These are phyloP conservation scores for Prorops nasuta DNA, from an alignment of 1,140 invertebrate genomes.

Conservation along the genomic window DNA sequence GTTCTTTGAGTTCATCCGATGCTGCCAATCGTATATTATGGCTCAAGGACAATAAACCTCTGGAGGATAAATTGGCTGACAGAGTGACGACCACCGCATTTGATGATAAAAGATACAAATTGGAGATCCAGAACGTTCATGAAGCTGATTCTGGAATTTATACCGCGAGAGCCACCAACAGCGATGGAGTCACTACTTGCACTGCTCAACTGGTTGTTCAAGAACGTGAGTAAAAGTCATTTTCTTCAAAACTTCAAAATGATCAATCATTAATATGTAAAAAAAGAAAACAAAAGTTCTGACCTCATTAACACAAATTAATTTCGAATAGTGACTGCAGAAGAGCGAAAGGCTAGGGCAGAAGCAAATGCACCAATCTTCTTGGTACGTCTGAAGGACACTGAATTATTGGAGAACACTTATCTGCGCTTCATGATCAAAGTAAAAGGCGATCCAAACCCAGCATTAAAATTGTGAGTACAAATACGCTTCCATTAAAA, in stretches of 20 bases:
- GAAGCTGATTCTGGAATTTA: constrained; percentile 88
- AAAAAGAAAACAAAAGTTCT: neutral
- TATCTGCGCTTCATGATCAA: constrained; percentile 87
- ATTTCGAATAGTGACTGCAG: constrained; percentile 63
- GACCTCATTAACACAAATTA: no score
- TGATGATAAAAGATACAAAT: constrained; percentile 60
- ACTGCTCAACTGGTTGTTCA: constrained; percentile 83
- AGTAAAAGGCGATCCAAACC: constrained; percentile 82
- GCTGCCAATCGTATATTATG: constrained; percentile 67
- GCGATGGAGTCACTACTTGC: constrained; percentile 75
- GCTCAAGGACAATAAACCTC: constrained; percentile 85
- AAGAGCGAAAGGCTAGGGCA: constrained; percentile 68
- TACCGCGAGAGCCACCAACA: constrained; percentile 84
- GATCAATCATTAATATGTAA: neutral
- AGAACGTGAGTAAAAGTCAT: constrained; percentile 65
- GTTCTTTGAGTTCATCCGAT: constrained; percentile 61
- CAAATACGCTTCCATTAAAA: neutral
- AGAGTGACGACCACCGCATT: constrained; percentile 64
- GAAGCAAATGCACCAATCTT: constrained; percentile 78
- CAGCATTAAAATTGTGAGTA: constrained; percentile 82
- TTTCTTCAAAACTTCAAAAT: constrained; percentile 1
- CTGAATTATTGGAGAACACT: constrained; percentile 82
- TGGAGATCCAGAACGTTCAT: constrained; percentile 78
- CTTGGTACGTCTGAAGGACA: constrained; percentile 79
- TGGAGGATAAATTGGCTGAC: constrained; percentile 76